phyloP scores from a whole-genome alignment of 2,113 vertebrate species.

The Corythornis madagascariensis region DNA sequence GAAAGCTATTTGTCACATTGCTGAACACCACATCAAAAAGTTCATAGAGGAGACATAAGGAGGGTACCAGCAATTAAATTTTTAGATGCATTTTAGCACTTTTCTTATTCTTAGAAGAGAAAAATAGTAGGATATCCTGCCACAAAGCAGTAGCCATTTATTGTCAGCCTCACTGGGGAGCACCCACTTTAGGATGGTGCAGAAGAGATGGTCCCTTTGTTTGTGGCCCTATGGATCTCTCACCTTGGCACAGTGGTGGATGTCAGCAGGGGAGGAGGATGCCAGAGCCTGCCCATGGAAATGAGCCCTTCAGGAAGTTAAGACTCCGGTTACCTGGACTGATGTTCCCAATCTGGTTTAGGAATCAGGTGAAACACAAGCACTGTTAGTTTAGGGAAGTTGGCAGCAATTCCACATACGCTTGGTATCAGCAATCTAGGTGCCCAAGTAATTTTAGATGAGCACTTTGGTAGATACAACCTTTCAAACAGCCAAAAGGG shows the following conservation, averaged over 20 bases:
- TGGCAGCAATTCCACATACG: neutral
- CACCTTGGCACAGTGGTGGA: fast-evolving
- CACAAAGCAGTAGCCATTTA: neutral
- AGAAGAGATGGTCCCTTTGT: neutral
- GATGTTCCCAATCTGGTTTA: neutral
- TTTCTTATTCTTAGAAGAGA: neutral
- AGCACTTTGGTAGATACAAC: neutral
- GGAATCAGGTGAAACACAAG: neutral
- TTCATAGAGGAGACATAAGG: neutral
- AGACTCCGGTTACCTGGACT: neutral
- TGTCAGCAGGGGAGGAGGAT: neutral
- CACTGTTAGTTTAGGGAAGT: neutral
- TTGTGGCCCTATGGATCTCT: neutral
- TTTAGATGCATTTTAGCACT: neutral
- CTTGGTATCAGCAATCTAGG: neutral
- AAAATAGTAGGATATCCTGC: neutral
- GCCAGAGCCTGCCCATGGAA: neutral
- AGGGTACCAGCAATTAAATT: neutral
- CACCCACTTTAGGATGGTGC: neutral
- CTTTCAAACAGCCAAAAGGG: neutral
- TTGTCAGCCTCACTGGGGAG: neutral
- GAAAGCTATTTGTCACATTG: constrained; percentile 3
- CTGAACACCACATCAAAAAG: neutral
- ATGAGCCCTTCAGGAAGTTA: neutral
- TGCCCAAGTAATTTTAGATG: neutral